Evolutionary conservation across 2,888 invertebrate species (phyloP), one percentile per base, ranked within the genome.

Genomic region (Schizaphis graminum): DNA sequence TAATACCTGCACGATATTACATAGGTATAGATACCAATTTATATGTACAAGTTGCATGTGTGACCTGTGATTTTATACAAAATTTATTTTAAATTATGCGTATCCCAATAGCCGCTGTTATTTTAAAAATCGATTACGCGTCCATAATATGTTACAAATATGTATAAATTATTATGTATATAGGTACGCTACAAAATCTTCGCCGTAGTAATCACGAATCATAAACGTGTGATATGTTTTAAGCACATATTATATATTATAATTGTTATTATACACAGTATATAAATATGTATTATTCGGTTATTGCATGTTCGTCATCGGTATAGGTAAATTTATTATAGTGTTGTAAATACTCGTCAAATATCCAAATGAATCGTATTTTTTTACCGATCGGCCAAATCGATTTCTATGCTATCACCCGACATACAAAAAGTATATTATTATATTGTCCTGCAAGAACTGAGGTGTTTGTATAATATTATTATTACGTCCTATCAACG

Each of bases 41-140:
- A 61, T 61, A n/a, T 61, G 61, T 57, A 26, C 7, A 56, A 16
- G 41, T 44, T 44, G n/a, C n/a, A n/a, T n/a, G 44, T 28, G 57
- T 56, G 56, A 91, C 91, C 85, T 24, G 91, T 49, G 86, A 92
- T 49, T 61, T 87, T 85, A 41, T 28, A 41, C 41, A 56, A 44
- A 85, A 85, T 85, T 91, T 56, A 85, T 91, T 91, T 85, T 28
- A 91, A 91, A 77, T 91, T 91, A 84, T 8, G 91, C 41, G 53
- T 84, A n/a, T 67, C 67, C n/a, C 67, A 16, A 16, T 61, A 61
- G n/a, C n/a, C 1, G 67, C 16, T 3, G n/a, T 67, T n/a, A n/a
- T 67, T 67, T 1, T 16, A 13, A 67, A 67, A 67, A 67, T 67
- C 16, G 16, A 5, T 5, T 67, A 24, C 16, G n/a, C 3, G 3